A percentile compares a stretch with the other conserved stretches of the same genome.
Conservation (phyloP, 2,113 vertebrate species). For the Dicerorhinus sumatrensis region DNA sequence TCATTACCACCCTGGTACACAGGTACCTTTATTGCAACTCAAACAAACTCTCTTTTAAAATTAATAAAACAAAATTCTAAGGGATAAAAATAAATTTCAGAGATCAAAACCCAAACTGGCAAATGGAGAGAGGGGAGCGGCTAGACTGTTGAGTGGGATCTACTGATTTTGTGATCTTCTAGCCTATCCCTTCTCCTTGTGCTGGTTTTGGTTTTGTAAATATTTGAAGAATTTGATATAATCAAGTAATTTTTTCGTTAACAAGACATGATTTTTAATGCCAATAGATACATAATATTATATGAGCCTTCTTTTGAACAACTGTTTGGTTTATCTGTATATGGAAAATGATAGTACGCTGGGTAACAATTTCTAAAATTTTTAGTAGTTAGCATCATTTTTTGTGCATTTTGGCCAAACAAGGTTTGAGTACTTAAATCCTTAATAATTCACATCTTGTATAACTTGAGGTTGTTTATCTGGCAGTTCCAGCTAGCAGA, state of each 20-base stretch:
- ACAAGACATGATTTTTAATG: neutral
- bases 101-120: constrained; percentile 6
- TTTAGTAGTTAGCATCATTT: constrained; percentile 24
- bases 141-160: neutral
- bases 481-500: constrained; percentile 27
- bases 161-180: constrained; percentile 6
- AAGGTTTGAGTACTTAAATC: constrained; percentile 22
- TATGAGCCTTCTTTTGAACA: neutral
- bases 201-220: constrained; percentile 18
- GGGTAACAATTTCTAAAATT: constrained; percentile 8
- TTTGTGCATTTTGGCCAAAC: constrained; percentile 11
- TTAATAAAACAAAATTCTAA: constrained; percentile 42
- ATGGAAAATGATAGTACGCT: constrained; percentile 8
- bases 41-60: constrained; percentile 40
- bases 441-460: constrained; percentile 34
- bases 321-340: constrained; percentile 17
- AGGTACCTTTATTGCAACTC: constrained; percentile 5
- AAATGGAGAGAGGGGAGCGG: neutral
- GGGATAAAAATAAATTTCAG: constrained; percentile 50
- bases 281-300: neutral
- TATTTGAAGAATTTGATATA: constrained; percentile 32
- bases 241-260: constrained; percentile 47
- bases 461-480: constrained; percentile 1
- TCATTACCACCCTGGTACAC: constrained; percentile 12
- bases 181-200: neutral